These are phyloP conservation scores for Caenorhabditis sp. DNA, from an alignment of 2,888 invertebrate species.

Conservation along the genomic window DNA sequence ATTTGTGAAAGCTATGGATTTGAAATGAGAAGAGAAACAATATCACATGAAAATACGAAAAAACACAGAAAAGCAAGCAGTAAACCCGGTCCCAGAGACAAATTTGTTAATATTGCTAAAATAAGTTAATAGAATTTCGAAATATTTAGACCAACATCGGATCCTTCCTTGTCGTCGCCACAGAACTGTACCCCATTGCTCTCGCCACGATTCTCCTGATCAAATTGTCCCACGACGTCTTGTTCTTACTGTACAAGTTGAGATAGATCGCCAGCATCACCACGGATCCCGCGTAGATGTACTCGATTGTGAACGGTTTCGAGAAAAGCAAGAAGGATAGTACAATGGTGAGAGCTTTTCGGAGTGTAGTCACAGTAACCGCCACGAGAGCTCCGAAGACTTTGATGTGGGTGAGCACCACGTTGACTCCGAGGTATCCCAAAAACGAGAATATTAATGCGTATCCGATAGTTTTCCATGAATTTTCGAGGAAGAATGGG, in stretches of 20 bases:
- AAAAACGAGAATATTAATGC: conserved; percentile 91
- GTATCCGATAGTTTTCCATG: conserved; percentile 90
- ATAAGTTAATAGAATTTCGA: background rate
- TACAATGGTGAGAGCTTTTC: conserved; percentile 90
- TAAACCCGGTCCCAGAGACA: conserved; percentile 40
- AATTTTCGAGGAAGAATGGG: conserved; percentile 87
- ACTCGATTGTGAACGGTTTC: conserved; percentile 95
- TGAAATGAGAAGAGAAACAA: conserved; percentile 16
- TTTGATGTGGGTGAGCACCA: conserved; percentile 92
- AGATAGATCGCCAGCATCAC: conserved; percentile 94
- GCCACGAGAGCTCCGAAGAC: conserved; percentile 93
- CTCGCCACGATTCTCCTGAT: conserved; percentile 35
- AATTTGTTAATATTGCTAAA: background rate
- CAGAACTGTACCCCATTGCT: conserved; percentile 49
- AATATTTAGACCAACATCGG: conserved; percentile 45
- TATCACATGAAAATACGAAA: conserved; percentile 36
- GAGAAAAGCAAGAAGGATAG: conserved; percentile 95
- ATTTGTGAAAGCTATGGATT: conserved; percentile 25
- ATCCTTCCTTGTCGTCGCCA: conserved; percentile 30
- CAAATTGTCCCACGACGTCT: conserved; percentile 68
- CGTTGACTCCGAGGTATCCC: conserved; percentile 94
- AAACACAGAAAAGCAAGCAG: conserved; percentile 29
- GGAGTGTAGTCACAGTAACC: conserved; percentile 87
- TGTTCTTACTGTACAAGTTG: conserved; percentile 88
- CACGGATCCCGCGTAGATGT: conserved; percentile 93